These are phyloP conservation scores for Centrocercus urophasianus DNA, from an alignment of 2,113 vertebrate genomes.

Conservation along the genomic window DNA sequence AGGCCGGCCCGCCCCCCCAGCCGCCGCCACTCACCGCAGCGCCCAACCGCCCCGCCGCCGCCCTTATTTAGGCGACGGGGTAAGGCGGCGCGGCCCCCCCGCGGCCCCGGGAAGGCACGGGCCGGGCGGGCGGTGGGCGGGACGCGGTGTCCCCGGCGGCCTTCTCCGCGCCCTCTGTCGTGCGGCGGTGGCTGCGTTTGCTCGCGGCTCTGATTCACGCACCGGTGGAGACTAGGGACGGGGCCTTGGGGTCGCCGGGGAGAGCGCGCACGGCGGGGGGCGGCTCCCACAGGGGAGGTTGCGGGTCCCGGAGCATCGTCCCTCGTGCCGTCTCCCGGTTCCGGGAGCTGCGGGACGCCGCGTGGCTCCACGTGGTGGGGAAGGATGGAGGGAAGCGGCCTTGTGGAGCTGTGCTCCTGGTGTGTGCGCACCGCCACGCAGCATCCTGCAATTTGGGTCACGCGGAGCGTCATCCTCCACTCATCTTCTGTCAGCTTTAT, in stretches of 20 bases:
- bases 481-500: too few relatives aligned
- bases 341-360: not conserved
- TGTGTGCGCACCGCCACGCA: too few relatives aligned
- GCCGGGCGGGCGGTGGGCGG: not conserved
- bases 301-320: not conserved
- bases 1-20: too few relatives aligned
- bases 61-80: not conserved
- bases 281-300: not conserved
- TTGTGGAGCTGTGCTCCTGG: not conserved
- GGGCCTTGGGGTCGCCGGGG: too few relatives aligned
- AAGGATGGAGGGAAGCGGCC: not conserved
- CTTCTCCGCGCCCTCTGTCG: not conserved
- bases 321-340: too few relatives aligned
- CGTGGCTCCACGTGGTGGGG: not conserved
- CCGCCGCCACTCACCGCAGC: not conserved
- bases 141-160: not conserved
- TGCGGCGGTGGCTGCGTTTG: too few relatives aligned
- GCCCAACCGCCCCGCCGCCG: not conserved
- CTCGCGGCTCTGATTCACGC: not conserved
- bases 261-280: not conserved
- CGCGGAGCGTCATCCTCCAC: too few relatives aligned
- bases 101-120: not conserved
- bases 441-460: too few relatives aligned
- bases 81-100: not conserved
- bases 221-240: too few relatives aligned